These are phyloP conservation scores for Spilogale gracilis DNA, from an alignment of 2,113 vertebrate species.

Conservation along the genomic window DNA sequence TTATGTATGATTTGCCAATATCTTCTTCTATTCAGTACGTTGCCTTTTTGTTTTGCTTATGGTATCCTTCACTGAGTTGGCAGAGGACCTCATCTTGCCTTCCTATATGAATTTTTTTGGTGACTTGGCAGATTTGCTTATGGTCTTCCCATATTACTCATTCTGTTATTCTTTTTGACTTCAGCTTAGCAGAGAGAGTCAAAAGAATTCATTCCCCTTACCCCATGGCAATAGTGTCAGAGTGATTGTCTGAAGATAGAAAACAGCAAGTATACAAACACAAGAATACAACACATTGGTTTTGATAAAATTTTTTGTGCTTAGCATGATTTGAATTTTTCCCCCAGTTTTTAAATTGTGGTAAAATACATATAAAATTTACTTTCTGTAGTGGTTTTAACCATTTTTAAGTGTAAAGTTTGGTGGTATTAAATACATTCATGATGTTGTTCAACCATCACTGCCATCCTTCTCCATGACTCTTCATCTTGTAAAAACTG, in stretches of 20 bases:
- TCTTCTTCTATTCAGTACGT: background rate
- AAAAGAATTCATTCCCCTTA: background rate
- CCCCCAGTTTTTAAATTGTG: background rate
- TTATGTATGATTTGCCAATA: background rate
- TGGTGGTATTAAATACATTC: background rate
- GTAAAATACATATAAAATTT: background rate
- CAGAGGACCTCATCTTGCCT: background rate
- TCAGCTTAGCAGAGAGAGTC: background rate
- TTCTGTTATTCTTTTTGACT: background rate
- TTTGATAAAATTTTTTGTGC: conserved; percentile 32
- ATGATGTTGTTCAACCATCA: background rate
- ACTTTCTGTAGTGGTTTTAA: background rate
- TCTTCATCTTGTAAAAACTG: conserved; percentile 18
- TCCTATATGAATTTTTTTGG: conserved; percentile 2
- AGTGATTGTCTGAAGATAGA: conserved; percentile 39
- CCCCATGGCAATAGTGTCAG: background rate
- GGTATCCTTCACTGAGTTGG: background rate
- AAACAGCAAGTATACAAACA: conserved; percentile 29
- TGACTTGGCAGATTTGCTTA: conserved; percentile 1
- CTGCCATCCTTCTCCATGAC: background rate
- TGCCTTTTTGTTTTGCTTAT: background rate
- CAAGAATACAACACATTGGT: background rate
- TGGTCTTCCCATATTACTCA: background rate
- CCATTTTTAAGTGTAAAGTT: background rate
- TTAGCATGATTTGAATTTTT: conserved; percentile 4